phyloP scores from a whole-genome alignment of 2,797 vertebrate genomes.

The Microchirus variegatus region DNA sequence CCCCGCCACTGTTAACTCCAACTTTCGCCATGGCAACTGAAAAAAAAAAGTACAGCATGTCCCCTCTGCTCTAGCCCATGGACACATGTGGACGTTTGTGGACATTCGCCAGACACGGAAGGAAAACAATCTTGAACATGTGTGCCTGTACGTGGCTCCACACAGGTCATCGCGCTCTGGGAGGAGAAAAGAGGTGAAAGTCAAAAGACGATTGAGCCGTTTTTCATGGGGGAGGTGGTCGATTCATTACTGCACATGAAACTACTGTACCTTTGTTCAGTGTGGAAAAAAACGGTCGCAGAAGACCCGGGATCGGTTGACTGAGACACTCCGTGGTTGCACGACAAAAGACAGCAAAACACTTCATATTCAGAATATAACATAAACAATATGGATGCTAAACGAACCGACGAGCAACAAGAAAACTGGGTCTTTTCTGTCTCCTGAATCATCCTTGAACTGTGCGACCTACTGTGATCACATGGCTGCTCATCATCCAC shows the following conservation, averaged over 20 bases:
- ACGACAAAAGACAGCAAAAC: conserved; percentile 23
- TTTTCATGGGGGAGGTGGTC: conserved; percentile 20
- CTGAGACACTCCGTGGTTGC: conserved; percentile 23
- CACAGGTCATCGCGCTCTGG: conserved; percentile 29
- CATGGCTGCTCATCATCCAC: conserved; percentile 50
- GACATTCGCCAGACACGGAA: conserved; percentile 25
- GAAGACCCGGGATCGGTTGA: conserved; percentile 27
- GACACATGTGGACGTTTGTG: conserved; percentile 19
- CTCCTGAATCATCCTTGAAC: conserved; percentile 29
- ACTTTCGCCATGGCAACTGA: conserved; percentile 56
- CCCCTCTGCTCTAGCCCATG: conserved; percentile 20
- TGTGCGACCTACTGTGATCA: conserved; percentile 58
- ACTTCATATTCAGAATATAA: conserved; percentile 28
- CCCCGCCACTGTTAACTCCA: conserved; percentile 80
- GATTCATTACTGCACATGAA: conserved; percentile 23
- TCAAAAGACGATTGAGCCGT: conserved; percentile 3
- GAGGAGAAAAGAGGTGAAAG: conserved; percentile 3
- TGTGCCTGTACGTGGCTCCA: conserved; percentile 38
- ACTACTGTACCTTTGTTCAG: conserved; percentile 9
- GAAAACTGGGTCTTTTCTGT: conserved; percentile 10
- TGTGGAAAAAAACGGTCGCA: conserved; percentile 10
- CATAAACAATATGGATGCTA: conserved; percentile 42
- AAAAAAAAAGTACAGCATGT: conserved; percentile 39
- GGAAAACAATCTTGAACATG: conserved; percentile 40
- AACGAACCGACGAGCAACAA: conserved; percentile 25